Evolutionary conservation across 1,140 invertebrate genomes (phyloP), one percentile per base, ranked within the genome.

Genomic region (Brevipalpus yothersi): DNA sequence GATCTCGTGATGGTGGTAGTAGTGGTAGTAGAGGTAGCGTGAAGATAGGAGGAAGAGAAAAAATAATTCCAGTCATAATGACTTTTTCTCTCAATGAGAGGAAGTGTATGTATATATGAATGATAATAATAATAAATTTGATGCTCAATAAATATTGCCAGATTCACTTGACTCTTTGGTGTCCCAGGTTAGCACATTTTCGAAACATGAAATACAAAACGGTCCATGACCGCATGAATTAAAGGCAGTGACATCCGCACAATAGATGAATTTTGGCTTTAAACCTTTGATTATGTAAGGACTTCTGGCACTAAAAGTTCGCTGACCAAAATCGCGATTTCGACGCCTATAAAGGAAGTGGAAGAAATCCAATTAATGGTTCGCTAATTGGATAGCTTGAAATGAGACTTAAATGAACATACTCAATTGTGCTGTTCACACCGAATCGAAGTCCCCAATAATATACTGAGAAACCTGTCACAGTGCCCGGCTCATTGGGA

Each of bases 211-310:
- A 17, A 58, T 23, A 41, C 58, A 58, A 51, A 49, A 58, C 10
- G 58, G 58, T 49, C 43, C 43, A 51, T 58, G 58, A 12, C 58
- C 58, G 23, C 58, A 58, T 23, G 19, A n/a, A 19, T 58, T 58
- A 19, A 15, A 51, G 39, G 43, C 45, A 39, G 58, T 58, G 13
- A 58, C n/a, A 40, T 58, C 58, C 17, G 58, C 58, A 41, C 58
- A 58, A 31, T 58, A 58, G 9, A 41, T 10, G 39, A 58, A 58
- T n/a, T 41, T 41, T 40, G 58, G 47, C 21, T 53, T 49, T 10
- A 58, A 21, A 13, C 40, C 17, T n/a, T 58, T 31, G 15, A 58
- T 58, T 17, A 58, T 45, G 23, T 31, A 58, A 21, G 58, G 58
- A 15, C 58, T 45, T 40, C 40, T 39, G 47, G 45, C n/a, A 41